Conservation (phyloP, 2,888 invertebrate species). For the Gnatocerus cornutus region DNA sequence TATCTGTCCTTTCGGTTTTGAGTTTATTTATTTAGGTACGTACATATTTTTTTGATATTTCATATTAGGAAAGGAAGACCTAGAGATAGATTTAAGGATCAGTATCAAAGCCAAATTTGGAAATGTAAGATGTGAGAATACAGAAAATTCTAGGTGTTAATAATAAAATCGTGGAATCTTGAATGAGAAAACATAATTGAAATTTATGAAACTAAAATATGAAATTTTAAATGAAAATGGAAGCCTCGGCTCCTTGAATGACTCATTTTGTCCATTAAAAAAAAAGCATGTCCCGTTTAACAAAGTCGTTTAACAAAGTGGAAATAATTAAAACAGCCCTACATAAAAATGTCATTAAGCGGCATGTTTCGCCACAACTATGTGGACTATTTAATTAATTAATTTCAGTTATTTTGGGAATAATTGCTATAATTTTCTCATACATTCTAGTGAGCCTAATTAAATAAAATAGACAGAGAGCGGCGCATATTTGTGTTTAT, state of each 20-base stretch:
- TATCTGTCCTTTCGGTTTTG: no score
- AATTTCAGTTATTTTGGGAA: conserved; percentile 41
- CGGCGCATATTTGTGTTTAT: conserved; percentile 42
- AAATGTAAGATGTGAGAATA: no score
- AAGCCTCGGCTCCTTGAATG: no score
- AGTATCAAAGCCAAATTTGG: no score
- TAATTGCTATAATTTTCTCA: conserved; percentile 47
- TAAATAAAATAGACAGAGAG: conserved; percentile 37
- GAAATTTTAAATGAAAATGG: no score
- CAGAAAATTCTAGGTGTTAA: background rate
- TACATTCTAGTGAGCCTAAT: conserved; percentile 38
- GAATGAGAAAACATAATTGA: conserved; percentile 2
- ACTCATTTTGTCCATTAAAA: no score
- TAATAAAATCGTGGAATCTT: no score
- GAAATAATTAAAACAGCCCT: conserved; percentile 31
- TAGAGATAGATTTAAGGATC: no score
- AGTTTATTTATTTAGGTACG: no score
- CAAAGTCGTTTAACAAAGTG: conserved; percentile 23
- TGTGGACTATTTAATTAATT: conserved; percentile 44
- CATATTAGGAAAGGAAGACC: no score
- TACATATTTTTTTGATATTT: no score
- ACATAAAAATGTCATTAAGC: conserved; percentile 27
- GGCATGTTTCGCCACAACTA: conserved; percentile 27
- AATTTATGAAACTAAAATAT: background rate
- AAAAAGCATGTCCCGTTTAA: no score